A percentile compares a stretch with the other conserved stretches of the same genome.
Conservation (phyloP, 2,888 invertebrate species). For the Dynastes grantii region DNA sequence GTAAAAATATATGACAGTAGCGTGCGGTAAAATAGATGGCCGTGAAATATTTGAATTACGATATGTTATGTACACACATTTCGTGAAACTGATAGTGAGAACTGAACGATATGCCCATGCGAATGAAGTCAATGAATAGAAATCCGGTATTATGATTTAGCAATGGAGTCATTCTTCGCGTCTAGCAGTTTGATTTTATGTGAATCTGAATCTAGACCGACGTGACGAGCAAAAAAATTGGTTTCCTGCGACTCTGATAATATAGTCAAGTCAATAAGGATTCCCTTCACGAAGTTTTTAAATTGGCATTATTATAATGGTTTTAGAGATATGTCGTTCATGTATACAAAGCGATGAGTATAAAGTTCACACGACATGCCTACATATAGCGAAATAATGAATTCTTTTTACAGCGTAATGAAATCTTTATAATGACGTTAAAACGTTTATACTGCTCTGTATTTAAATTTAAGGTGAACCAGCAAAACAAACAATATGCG, state of each 20-base stretch:
- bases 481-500: too few species aligned
- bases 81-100: slow-evolving; percentile 65
- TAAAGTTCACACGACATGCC: too few species aligned
- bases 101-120: slow-evolving; percentile 56
- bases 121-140: slow-evolving; percentile 29
- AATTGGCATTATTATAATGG: not conserved
- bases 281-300: not conserved
- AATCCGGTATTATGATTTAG: slow-evolving; percentile 63
- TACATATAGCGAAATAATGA: too few species aligned
- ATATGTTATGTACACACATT: slow-evolving; percentile 66
- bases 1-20: slow-evolving; percentile 3
- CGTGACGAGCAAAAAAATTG: slow-evolving; percentile 41
- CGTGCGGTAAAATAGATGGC: slow-evolving; percentile 63
- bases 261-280: slow-evolving; percentile 4
- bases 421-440: too few species aligned
- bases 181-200: slow-evolving; percentile 58
- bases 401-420: too few species aligned
- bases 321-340: too few species aligned
- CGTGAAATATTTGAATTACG: slow-evolving; percentile 69
- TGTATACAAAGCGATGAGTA: too few species aligned
- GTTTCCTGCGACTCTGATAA: slow-evolving; percentile 32
- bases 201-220: slow-evolving; percentile 51
- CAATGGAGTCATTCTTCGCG: slow-evolving; percentile 61
- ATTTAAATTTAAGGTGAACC: too few species aligned
- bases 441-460: too few species aligned